Base-by-base conservation (phyloP, 2,113 vertebrate genomes). In the Emberiza fucata region DNA sequence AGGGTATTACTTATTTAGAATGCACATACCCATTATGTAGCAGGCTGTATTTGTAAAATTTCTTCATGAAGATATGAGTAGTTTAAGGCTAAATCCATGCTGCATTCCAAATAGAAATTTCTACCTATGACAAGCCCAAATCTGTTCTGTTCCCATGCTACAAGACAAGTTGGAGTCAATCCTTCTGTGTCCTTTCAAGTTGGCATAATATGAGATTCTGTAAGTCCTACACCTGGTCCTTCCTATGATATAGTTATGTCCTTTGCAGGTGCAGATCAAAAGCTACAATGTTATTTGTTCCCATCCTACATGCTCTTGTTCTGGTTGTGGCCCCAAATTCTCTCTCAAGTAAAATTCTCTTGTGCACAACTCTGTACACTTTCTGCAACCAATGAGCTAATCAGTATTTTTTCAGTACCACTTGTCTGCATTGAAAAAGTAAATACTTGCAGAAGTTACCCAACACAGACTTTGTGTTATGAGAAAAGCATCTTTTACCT, bases 1-100 rank as follows among this genome's bases (percentile, higher is more conserved):
- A 66, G 29, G 24, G 5, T 61, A 61, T 54, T 48, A 28, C 22
- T 73, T 81, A 53, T 75, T 71, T 71, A 53, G 31, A 92, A 75
- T 27, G 37, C 6, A 54, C 0, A 3, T 39, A 35, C 2, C 4
- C 1, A 1, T 35, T 54, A 33, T 9, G 18, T 53, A 86, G 47
- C 5, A 37, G 29, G 10, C 15, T 47, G 23, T 25, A 20, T 45
- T 68, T 77, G 28, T 13, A 65, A 65, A 16, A 54, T 63, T 71
- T 81, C 28, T 68, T 6, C 17, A 24, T 76, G 56, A 75, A 44
- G 28, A 12, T 35, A 21, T 2, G 1, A 68, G 24, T 12, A 86
- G 16, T 68, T 79, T 63, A 79, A 61, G 16, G 45, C 3, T 66
- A 61, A 71, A 61, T 53, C 31, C 28, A 44, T 16, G 15, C n/a